A percentile compares a stretch with the other conserved stretches of the same genome.
phyloP scores from a whole-genome alignment of 2,888 invertebrate genomes.

The Epistrophe grossulariae region DNA sequence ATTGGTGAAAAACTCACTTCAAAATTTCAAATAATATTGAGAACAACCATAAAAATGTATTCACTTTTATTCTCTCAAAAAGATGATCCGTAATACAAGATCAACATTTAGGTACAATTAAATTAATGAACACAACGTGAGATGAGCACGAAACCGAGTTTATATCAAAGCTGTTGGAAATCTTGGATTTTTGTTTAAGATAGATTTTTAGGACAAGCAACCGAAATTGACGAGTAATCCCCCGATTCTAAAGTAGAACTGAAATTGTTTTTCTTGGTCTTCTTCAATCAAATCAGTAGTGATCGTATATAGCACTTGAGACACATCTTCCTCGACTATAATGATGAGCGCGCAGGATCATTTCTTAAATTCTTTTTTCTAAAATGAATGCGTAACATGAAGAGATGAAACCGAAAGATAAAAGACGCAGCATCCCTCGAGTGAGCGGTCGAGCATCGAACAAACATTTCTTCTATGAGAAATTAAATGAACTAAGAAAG shows the following conservation, averaged over 20 bases:
- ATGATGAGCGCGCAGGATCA: constrained; percentile 70
- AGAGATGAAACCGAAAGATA: constrained; percentile 61
- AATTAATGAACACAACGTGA: constrained; percentile 34
- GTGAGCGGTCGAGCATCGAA: constrained; percentile 8
- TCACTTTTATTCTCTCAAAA: not conserved
- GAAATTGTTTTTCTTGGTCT: constrained; percentile 47
- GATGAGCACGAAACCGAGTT: constrained; percentile 1
- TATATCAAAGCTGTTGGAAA: not conserved
- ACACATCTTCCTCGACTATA: constrained; percentile 34
- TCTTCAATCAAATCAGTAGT: constrained; percentile 4
- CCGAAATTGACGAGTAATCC: constrained; percentile 11
- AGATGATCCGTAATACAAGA: constrained; percentile 41
- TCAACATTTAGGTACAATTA: constrained; percentile 18
- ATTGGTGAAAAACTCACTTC: not conserved
- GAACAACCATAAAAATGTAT: not conserved
- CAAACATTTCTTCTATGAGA: constrained; percentile 58
- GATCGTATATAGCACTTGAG: constrained; percentile 36
- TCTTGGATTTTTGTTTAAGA: constrained; percentile 13
- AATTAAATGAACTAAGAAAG: constrained; percentile 49
- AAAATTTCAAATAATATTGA: not conserved
- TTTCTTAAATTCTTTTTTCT: constrained; percentile 32
- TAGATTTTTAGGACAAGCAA: not conserved
- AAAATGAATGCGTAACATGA: constrained; percentile 61
- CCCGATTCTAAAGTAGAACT: constrained; percentile 43
- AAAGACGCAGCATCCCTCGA: constrained; percentile 17